Base-by-base conservation (phyloP, 2,113 vertebrate species). In the Gulo gulo region DNA sequence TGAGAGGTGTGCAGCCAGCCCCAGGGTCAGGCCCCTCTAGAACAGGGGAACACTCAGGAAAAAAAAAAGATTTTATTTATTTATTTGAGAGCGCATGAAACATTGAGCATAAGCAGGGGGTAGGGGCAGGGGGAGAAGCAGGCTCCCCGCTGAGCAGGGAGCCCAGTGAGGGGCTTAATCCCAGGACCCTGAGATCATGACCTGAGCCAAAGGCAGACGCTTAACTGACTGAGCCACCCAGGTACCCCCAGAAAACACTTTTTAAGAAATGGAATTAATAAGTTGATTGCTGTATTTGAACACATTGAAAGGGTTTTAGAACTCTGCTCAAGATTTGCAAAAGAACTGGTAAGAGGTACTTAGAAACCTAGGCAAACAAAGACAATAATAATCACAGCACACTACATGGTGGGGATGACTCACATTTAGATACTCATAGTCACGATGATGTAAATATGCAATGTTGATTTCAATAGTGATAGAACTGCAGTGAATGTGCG, bases 361-460 rank as follows among this genome's bases (percentile, higher is more conserved):
- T 73, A 52, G 71, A 81, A 97, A 95, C 92, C 18, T 31, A 97
- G 55, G 76, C 16, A 84, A 76, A 91, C 36, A 50, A 87, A 96
- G 65, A 94, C 94, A 91, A 65, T 47, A 71, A 31, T 3, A 39
- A 86, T 55, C 7, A 45, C 13, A 59, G 36, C n/a, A 7, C 3
- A 20, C 74, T 42, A 67, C 2, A 18, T 79, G 69, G 90, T 73
- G 79, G 13, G 29, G 3, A 59, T 15, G 2, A 95, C 29, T 50
- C 57, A 36, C 65, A 80, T 57, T 63, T n/a, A 71, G 57, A 71
- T 71, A 92, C 26, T 57, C 26, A 61, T 16, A 63, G 42, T 71
- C 36, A 89, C 23, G 69, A 78, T 59, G 31, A 69, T 6, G 1
- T 52, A 94, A 94, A 52, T 39, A 67, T 2, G 7, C 31, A 87